Evolutionary conservation across 2,888 invertebrate genomes (phyloP).

Genomic region (Hypomecis atomaria): DNA sequence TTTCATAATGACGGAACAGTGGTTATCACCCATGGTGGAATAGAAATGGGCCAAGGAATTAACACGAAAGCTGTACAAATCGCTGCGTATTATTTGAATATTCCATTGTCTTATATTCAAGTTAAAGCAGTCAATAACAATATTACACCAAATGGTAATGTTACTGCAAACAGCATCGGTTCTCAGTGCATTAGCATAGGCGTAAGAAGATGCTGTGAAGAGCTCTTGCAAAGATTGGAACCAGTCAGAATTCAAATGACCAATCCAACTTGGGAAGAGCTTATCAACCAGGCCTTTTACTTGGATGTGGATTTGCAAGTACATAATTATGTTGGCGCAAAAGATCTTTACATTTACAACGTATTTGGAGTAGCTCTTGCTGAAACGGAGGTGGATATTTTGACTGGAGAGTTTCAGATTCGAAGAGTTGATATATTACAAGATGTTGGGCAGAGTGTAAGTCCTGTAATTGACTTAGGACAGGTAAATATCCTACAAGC

Average conservation of each 20-base stretch:
- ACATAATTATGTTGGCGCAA: constrained; percentile 46
- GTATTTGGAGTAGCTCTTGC: constrained; percentile 83
- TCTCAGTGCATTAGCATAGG: constrained; percentile 86
- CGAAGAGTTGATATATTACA: constrained; percentile 86
- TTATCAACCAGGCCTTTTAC: constrained; percentile 73
- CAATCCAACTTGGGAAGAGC: constrained; percentile 75
- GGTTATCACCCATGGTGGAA: constrained; percentile 85
- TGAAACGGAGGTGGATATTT: constrained; percentile 88
- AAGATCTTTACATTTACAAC: constrained; percentile 49
- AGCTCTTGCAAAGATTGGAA: constrained; percentile 69
- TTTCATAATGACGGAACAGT: constrained; percentile 86
- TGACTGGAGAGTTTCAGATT: constrained; percentile 88
- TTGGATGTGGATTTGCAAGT: constrained; percentile 50
- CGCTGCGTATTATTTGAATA: constrained; percentile 85
- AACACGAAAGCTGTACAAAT: constrained; percentile 88
- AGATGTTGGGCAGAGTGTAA: constrained; percentile 87
- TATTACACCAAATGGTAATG: constrained; percentile 85
- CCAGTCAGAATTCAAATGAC: constrained; percentile 65
- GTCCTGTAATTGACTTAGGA: constrained; percentile 86
- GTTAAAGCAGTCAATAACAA: constrained; percentile 86
- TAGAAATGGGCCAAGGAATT: constrained; percentile 90
- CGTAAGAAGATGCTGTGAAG: constrained; percentile 76
- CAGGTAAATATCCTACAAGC: constrained; percentile 72
- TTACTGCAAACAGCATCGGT: constrained; percentile 87
- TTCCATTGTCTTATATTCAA: constrained; percentile 85